Conservation (phyloP, 2,888 invertebrate species). For the Ennomos quercinarius region DNA sequence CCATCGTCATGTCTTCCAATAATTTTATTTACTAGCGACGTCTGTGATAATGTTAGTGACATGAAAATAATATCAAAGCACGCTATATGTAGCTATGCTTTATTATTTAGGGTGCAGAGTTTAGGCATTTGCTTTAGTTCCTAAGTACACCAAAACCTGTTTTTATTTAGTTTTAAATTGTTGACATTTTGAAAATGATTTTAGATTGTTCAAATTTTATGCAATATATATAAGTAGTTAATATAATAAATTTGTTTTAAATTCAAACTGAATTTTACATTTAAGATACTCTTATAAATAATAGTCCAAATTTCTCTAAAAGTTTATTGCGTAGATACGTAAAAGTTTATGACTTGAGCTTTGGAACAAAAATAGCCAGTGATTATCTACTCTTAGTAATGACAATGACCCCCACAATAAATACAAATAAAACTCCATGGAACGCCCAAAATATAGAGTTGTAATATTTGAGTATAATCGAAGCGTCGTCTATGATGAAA, state of each 20-base stretch:
- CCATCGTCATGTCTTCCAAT: conserved; percentile 43
- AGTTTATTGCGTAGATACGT: too few relatives aligned
- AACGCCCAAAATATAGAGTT: conserved; percentile 76
- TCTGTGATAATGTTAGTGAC: conserved; percentile 38
- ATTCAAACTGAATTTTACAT: too few relatives aligned
- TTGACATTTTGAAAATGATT: conserved; percentile 14
- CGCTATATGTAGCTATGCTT: too few relatives aligned
- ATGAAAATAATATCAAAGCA: conserved; percentile 7
- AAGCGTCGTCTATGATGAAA: conserved; percentile 55
- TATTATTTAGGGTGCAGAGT: conserved; percentile 1
- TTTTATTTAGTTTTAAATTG: conserved; percentile 17
- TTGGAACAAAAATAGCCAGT: too few relatives aligned
- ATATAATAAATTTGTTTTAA: not conserved
- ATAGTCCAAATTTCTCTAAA: too few relatives aligned
- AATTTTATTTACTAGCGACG: conserved; percentile 27
- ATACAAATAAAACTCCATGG: conserved; percentile 59
- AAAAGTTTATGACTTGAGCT: too few relatives aligned
- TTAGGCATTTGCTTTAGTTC: conserved; percentile 28
- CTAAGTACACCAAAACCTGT: conserved; percentile 32
- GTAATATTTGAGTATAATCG: conserved; percentile 62
- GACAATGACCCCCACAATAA: conserved; percentile 55
- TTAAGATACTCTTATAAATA: too few relatives aligned
- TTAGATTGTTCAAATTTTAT: conserved; percentile 11
- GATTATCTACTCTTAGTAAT: conserved; percentile 48
- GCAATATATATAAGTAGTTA: conserved; percentile 12